These are phyloP conservation scores for Chaenogobius annularis DNA, from an alignment of 2,113 vertebrate species.

Conservation along the genomic window DNA sequence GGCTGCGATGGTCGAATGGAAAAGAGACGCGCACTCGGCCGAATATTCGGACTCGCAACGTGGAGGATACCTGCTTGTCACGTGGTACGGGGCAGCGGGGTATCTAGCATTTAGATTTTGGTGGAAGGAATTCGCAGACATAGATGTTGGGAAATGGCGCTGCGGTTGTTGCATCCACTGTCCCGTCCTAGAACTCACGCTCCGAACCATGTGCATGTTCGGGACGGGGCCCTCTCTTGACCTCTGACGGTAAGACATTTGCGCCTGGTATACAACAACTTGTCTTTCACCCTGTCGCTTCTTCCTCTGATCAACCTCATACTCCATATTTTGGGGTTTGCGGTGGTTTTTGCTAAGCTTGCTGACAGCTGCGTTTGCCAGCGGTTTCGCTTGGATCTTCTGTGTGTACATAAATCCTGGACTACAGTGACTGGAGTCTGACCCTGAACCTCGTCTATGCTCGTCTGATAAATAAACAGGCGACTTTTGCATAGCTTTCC, in stretches of 20 bases:
- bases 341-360: conserved; percentile 57
- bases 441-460: conserved; percentile 75
- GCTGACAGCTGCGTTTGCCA: conserved; percentile 46
- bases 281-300: conserved; percentile 75
- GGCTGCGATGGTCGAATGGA: conserved; percentile 84
- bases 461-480: conserved; percentile 59
- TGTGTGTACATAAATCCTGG: conserved; percentile 50
- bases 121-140: conserved; percentile 68
- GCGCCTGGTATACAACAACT: conserved; percentile 70
- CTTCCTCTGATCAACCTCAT: conserved; percentile 50
- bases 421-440: conserved; percentile 81
- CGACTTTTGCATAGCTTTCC: conserved; percentile 38
- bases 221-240: conserved; percentile 37
- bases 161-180: conserved; percentile 57
- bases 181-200: conserved; percentile 61
- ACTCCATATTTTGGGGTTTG: conserved; percentile 50
- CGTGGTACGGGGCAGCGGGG: conserved; percentile 61
- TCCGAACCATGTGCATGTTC: conserved; percentile 59
- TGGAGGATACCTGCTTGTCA: conserved; percentile 50
- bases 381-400: conserved; percentile 56
- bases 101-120: conserved; percentile 65
- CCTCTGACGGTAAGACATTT: conserved; percentile 49
- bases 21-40: conserved; percentile 80
- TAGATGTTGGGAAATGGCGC: conserved; percentile 42
- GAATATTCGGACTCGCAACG: conserved; percentile 85